Conservation (phyloP, 2,888 invertebrate genomes). For the Conops quadrifasciatus region DNA sequence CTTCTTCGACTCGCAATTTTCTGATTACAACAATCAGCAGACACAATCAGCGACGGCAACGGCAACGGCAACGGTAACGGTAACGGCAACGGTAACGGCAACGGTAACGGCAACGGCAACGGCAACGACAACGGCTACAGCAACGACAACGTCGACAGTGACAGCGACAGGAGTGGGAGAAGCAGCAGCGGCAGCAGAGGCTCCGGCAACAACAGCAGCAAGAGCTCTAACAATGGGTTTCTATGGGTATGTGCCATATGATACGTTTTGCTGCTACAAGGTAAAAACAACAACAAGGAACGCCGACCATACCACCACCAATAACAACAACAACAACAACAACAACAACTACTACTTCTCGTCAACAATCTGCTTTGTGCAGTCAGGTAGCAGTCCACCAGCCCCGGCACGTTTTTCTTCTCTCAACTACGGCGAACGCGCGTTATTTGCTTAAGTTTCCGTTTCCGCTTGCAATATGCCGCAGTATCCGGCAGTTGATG, state of each 20-base stretch:
- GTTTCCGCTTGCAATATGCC: conserved; percentile 34
- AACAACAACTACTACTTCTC: neutral
- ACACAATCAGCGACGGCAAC: neutral
- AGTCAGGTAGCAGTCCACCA: neutral
- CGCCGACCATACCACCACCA: neutral
- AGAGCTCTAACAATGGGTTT: no score
- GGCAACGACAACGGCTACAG: neutral
- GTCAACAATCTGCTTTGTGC: neutral
- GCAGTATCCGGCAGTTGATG: conserved; percentile 24
- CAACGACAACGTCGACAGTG: neutral
- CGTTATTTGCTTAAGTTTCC: conserved; percentile 26
- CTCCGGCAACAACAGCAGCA: neutral
- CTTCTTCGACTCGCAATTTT: conserved; percentile 23
- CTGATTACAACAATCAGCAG: conserved; percentile 28
- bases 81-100: no score
- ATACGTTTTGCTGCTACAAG: no score
- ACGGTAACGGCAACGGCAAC: neutral
- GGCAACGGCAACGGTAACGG: no score
- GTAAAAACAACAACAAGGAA: neutral
- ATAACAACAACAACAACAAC: conserved; percentile 3
- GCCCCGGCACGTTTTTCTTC: neutral
- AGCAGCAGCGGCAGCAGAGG: neutral
- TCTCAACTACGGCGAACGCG: neutral
- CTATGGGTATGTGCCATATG: no score
- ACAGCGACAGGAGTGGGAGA: neutral